Percentiles rank a stretch among this genome's conserved stretches.
Evolutionary conservation across 2,113 vertebrate species (phyloP).

Genomic region (Mormyrus lacerda): DNA sequence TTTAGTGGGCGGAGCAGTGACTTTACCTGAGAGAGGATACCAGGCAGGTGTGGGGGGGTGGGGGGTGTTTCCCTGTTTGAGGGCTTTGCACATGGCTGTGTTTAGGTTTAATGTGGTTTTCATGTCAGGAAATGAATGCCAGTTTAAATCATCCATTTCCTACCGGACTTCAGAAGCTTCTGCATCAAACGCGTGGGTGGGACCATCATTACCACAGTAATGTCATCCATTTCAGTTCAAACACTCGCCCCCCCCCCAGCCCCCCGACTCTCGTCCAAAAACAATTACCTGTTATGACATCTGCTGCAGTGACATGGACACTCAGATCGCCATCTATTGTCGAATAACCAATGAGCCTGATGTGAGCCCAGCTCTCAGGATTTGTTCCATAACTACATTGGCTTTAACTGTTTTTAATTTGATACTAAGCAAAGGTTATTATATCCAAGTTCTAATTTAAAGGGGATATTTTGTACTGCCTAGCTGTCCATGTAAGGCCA

Average conservation of each 20-base stretch:
- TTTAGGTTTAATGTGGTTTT: slow-evolving; percentile 16
- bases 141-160: slow-evolving; percentile 14
- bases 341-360: not conserved
- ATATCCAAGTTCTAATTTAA: not conserved
- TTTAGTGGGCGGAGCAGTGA: not conserved
- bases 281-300: slow-evolving; percentile 8
- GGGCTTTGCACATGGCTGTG: not conserved
- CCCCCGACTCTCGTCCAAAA: not conserved
- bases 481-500: not conserved
- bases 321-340: not conserved
- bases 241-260: not conserved
- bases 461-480: not conserved
- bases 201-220: not conserved
- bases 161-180: not conserved
- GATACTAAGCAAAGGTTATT: not conserved
- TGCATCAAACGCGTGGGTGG: not conserved
- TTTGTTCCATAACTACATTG: not conserved
- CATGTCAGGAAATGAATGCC: slow-evolving; percentile 6
- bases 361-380: not conserved
- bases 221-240: slow-evolving; percentile 10
- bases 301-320: not conserved
- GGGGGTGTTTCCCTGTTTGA: not conserved
- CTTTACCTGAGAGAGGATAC: not conserved
- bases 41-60: no score
- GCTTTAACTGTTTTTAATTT: not conserved